phyloP scores from a whole-genome alignment of 2,113 vertebrate genomes.

The Opisthocomus hoazin region DNA sequence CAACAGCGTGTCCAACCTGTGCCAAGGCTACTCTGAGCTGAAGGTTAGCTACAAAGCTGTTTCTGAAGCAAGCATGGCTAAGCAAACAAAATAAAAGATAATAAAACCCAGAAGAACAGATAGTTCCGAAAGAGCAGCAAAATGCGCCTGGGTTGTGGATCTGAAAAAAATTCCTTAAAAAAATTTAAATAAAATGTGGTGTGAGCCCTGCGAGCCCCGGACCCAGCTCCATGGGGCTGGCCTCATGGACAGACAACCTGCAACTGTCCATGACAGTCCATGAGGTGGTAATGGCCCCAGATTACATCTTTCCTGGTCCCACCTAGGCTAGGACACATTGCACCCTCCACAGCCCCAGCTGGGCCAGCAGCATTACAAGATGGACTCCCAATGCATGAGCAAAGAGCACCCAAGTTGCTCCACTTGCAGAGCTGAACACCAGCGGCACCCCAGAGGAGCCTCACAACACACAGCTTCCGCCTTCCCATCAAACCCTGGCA shows the following conservation, averaged over 20 bases:
- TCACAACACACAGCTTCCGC: neutral
- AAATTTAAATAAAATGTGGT: too few species aligned
- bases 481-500: neutral
- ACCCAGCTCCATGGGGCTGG: neutral
- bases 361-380: rapidly evolving
- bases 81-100: neutral
- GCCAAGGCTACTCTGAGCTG: neutral
- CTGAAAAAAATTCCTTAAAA: too few species aligned
- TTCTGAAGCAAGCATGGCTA: neutral
- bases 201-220: neutral
- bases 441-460: too few species aligned
- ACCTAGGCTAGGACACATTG: neutral
- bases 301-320: neutral
- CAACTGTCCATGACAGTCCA: too few species aligned
- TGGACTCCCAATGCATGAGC: neutral
- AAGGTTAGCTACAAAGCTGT: neutral
- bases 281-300: neutral
- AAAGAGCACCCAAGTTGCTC: neutral
- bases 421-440: rapidly evolving
- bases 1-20: neutral
- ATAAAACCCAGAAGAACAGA: neutral
- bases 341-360: neutral
- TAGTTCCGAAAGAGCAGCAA: neutral
- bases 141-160: neutral
- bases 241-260: neutral